Evolutionary conservation across 2,888 invertebrate species (phyloP).

Genomic region (Lysandra bellargus): DNA sequence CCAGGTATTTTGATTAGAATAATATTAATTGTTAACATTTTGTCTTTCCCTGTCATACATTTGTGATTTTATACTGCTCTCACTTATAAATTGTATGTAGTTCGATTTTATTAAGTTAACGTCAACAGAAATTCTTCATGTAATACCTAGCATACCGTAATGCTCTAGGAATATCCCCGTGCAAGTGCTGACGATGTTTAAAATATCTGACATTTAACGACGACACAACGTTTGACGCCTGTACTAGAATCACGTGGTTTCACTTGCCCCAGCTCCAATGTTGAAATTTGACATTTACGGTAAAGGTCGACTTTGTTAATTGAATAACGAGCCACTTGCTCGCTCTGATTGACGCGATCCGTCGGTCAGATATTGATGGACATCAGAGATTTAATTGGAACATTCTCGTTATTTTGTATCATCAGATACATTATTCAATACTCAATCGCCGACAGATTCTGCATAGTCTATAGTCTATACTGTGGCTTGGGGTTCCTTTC

Average conservation of each 20-base stretch:
- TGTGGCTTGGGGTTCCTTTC: too few relatives aligned
- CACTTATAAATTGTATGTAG: not conserved
- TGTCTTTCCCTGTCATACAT: too few relatives aligned
- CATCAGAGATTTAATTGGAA: not conserved
- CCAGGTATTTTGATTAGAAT: too few relatives aligned
- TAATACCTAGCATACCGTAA: not conserved
- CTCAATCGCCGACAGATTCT: too few relatives aligned
- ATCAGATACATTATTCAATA: not conserved
- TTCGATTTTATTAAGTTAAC: not conserved
- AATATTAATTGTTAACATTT: too few relatives aligned
- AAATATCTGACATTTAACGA: conserved; percentile 12
- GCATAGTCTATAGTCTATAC: too few relatives aligned
- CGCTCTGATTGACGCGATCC: conserved; percentile 25
- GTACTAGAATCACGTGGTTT: conserved; percentile 4
- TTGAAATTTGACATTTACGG: conserved; percentile 40
- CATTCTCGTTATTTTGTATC: not conserved
- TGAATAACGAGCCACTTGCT: conserved; percentile 33
- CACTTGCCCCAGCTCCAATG: not conserved
- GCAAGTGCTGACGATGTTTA: not conserved
- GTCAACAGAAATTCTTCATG: not conserved
- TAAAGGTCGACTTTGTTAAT: conserved; percentile 43
- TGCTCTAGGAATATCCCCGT: not conserved
- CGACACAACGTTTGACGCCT: conserved; percentile 13
- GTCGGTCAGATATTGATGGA: not conserved
- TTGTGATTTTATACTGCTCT: too few relatives aligned